Evolutionary conservation across 2,888 invertebrate species (phyloP), one percentile per base, ranked within the genome.

Genomic region (Gordius sp.): DNA sequence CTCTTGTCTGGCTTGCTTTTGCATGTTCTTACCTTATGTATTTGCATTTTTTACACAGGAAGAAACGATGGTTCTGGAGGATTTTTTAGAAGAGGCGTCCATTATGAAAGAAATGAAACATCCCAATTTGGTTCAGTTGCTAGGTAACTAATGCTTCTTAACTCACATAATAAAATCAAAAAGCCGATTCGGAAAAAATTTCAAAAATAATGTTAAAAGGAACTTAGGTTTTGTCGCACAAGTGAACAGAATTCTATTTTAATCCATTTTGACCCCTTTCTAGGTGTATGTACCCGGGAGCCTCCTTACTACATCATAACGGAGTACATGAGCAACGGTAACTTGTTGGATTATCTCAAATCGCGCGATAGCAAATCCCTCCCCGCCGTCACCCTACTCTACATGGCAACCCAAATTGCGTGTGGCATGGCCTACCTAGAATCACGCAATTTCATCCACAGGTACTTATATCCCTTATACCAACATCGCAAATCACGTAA

Each of bases 101-200:
- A 89, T 99, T 59, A 99, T 99, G 97, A 99, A 99, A 69, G 91
- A 91, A 72, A 89, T 99, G 86, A 85, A 87, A 64, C 97, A 99
- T 73, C 82, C 87, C 26, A 99, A 97, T 75, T 75, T 99, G 64
- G 93, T 99, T 61, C 89, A 93, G 69, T 75, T 97, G 62, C 78
- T 97, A 67, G 97, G 75, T 71, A 65, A 62, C 63, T 59, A 28
- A 13, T 27, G 55, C 57, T 58, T 33, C n/a, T 16, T 28, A n/a
- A n/a, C n/a, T n/a, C n/a, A n/a, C n/a, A n/a, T n/a, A n/a, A n/a
- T n/a, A n/a, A n/a, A n/a, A n/a, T n/a, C n/a, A n/a, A n/a, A n/a
- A n/a, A n/a, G n/a, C n/a, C n/a, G n/a, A n/a, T n/a, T n/a, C n/a
- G n/a, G n/a, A n/a, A n/a, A n/a, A n/a, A n/a, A n/a, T n/a, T n/a